Evolutionary conservation across 2,888 invertebrate genomes (phyloP).

Genomic region (Drosophila kuntzei): DNA sequence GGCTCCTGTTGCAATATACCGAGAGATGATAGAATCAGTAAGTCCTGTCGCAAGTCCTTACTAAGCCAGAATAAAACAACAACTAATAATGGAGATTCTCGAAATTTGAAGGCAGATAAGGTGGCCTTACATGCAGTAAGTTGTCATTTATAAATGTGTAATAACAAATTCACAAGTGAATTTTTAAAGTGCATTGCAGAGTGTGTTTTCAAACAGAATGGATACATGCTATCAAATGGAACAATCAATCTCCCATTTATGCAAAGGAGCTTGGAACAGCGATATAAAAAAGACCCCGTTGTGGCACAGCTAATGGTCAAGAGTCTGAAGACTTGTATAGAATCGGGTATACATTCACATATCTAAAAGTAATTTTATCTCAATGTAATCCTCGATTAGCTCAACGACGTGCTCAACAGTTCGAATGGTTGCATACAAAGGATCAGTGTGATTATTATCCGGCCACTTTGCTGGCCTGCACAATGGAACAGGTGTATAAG

Average conservation of each 20-base stretch:
- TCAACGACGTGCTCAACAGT: conserved; percentile 39
- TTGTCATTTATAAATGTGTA: neutral
- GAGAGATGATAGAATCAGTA: conserved; percentile 40
- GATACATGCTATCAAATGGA: conserved; percentile 53
- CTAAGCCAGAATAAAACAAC: conserved; percentile 23
- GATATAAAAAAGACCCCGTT: conserved; percentile 42
- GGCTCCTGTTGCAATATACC: conserved; percentile 59
- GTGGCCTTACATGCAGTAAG: conserved; percentile 59
- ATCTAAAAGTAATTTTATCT: neutral
- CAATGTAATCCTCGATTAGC: conserved; percentile 29
- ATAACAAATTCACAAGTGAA: neutral
- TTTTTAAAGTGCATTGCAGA: conserved; percentile 63
- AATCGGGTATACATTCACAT: conserved; percentile 34
- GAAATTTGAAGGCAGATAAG: conserved; percentile 51
- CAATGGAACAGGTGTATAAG: conserved; percentile 61
- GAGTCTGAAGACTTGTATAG: conserved; percentile 40
- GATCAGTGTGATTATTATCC: conserved; percentile 63
- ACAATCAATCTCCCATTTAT: conserved; percentile 44
- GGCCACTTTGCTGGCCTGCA: conserved; percentile 61
- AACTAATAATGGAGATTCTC: conserved; percentile 31
- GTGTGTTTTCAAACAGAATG: conserved; percentile 57
- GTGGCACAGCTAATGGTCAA: conserved; percentile 41
- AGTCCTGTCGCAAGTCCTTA: conserved; percentile 56
- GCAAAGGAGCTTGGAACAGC: conserved; percentile 42
- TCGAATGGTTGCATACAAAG: conserved; percentile 59